A percentile compares a stretch with the other conserved stretches of the same genome.
Conservation (phyloP, 2,113 vertebrate genomes). For the Sapayoa aenigma region DNA sequence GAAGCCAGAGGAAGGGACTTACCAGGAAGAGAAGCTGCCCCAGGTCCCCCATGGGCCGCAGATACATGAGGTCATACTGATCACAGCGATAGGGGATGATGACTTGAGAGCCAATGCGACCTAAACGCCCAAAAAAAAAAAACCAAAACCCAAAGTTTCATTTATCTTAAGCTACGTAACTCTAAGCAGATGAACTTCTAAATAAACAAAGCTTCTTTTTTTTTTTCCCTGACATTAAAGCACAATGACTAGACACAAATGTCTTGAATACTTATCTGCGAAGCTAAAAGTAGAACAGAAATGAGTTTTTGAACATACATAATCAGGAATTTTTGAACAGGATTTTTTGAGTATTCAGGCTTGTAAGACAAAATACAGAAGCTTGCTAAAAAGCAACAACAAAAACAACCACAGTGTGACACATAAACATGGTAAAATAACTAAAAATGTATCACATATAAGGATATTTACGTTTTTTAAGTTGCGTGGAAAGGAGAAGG, state of each 20-base stretch:
- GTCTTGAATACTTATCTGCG: background rate
- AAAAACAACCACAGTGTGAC: background rate
- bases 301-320: background rate
- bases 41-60: constrained; percentile 93
- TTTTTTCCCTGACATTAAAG: background rate
- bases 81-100: constrained; percentile 91
- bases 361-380: background rate
- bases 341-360: background rate
- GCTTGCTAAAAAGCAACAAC: background rate
- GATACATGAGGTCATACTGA: constrained; percentile 87
- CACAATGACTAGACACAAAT: background rate
- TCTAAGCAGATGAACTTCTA: background rate
- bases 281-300: background rate
- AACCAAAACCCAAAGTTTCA: background rate
- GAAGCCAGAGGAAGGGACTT: constrained; percentile 45
- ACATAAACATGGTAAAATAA: background rate
- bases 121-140: constrained; percentile 58
- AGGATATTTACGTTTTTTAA: background rate
- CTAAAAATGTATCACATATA: background rate
- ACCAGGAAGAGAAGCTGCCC: constrained; percentile 93
- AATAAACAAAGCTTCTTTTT: background rate
- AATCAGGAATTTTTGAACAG: background rate
- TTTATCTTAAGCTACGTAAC: too few relatives aligned
- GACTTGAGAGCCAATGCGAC: constrained; percentile 91
- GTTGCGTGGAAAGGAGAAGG: background rate